Percentiles rank a stretch among this genome's conserved stretches.
Evolutionary conservation across 2,113 vertebrate species (phyloP).

Genomic region (Ondatra zibethicus): DNA sequence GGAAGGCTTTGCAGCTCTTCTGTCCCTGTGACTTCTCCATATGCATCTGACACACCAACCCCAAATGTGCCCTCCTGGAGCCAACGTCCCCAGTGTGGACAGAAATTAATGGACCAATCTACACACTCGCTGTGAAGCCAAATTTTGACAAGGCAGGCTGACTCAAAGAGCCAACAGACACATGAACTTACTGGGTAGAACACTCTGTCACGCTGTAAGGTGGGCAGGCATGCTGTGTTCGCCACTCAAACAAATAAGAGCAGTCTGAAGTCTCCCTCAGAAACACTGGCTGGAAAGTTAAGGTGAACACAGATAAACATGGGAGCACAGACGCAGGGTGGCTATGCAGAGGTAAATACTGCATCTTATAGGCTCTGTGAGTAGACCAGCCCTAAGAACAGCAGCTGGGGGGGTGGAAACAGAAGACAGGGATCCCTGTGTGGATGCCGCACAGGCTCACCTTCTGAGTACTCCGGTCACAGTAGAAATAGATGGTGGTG

Average conservation of each 20-base stretch:
- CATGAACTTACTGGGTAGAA: constrained; percentile 84
- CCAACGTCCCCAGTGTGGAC: neutral
- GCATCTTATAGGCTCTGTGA: accelerated
- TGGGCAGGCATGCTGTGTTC: constrained; percentile 92
- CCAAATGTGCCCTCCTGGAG: neutral
- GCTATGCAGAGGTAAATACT: neutral
- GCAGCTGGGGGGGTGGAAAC: accelerated
- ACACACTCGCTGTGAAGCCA: neutral
- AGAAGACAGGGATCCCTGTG: too few relatives aligned
- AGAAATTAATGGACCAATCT: neutral
- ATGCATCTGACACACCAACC: accelerated
- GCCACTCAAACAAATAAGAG: constrained; percentile 96
- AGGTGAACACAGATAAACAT: accelerated
- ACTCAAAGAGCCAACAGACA: neutral
- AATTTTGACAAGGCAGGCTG: accelerated
- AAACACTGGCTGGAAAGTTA: constrained; percentile 87
- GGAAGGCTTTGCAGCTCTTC: neutral
- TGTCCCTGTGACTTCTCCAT: too few relatives aligned
- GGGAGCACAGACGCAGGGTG: accelerated
- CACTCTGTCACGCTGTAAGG: constrained; percentile 92
- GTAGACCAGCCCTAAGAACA: accelerated
- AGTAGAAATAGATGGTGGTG: constrained; percentile 94
- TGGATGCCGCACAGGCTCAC: constrained; percentile 82
- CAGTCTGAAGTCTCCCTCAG: constrained; percentile 95
- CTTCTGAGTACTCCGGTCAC: constrained; percentile 88